These are phyloP conservation scores for Nothocercus julius DNA, from an alignment of 2,113 vertebrate species.

Conservation along the genomic window DNA sequence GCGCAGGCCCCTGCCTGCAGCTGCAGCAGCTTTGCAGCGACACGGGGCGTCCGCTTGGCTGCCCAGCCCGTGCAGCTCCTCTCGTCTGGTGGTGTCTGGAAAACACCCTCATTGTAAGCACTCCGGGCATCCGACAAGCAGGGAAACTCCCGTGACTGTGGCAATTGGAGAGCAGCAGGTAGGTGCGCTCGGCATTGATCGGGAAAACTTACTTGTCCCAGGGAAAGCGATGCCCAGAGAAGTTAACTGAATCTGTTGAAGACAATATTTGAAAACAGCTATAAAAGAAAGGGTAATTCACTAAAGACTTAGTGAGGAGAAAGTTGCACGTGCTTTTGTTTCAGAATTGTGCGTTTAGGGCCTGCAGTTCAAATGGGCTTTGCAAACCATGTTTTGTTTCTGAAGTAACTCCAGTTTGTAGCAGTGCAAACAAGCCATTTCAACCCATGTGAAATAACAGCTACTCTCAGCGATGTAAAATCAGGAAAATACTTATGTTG, in stretches of 20 bases:
- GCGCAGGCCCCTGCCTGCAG: background rate
- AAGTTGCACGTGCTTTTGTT: background rate
- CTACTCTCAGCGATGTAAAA: background rate
- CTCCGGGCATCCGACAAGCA: background rate
- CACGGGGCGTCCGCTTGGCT: background rate
- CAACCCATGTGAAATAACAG: background rate
- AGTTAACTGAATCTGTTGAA: background rate
- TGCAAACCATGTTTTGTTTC: background rate
- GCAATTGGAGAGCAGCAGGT: background rate
- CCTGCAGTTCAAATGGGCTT: background rate
- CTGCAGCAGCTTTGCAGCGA: background rate
- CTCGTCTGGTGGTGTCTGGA: background rate
- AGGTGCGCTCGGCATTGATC: too few relatives aligned
- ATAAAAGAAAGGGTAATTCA: slow-evolving; percentile 12
- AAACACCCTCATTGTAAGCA: background rate
- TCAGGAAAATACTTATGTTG: background rate
- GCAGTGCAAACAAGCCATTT: background rate
- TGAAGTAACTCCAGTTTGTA: background rate
- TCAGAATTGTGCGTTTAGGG: background rate
- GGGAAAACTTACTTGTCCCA: background rate
- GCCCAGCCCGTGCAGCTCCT: background rate
- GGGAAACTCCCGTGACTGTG: background rate
- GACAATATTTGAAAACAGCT: background rate
- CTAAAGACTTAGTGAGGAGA: background rate
- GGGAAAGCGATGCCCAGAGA: background rate